phyloP scores from a whole-genome alignment of 2,797 vertebrate species.

The Megalops cyprinoides region DNA sequence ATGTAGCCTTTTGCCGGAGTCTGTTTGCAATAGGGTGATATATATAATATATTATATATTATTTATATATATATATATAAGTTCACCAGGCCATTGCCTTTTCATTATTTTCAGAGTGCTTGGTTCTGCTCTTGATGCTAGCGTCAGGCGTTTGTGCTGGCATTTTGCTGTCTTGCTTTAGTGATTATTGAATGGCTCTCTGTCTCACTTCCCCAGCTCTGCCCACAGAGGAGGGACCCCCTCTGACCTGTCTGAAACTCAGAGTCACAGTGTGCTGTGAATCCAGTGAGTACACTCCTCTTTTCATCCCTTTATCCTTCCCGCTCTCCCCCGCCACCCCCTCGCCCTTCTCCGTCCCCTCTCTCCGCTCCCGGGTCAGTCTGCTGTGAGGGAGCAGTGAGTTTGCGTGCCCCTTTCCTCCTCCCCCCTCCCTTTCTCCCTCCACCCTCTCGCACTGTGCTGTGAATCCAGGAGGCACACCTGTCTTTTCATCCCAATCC shows the following conservation, averaged over 20 bases:
- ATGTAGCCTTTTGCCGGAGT: background rate
- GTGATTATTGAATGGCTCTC: slow-evolving; percentile 49
- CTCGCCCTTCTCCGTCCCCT: background rate
- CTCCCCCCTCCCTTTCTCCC: background rate
- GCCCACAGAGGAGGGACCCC: slow-evolving; percentile 71
- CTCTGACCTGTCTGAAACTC: slow-evolving; percentile 76
- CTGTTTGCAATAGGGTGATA: background rate
- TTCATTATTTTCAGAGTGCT: slow-evolving; percentile 24
- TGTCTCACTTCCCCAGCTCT: slow-evolving; percentile 58
- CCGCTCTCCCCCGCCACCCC: background rate
- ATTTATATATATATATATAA: too few relatives aligned
- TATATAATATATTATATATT: too few relatives aligned
- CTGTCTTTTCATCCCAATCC: background rate
- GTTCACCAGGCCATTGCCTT: slow-evolving; percentile 24
- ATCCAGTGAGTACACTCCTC: slow-evolving; percentile 69
- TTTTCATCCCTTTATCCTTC: slow-evolving; percentile 53
- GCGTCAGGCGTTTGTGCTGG: background rate
- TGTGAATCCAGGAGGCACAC: slow-evolving; percentile 12
- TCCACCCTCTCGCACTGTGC: slow-evolving; percentile 1
- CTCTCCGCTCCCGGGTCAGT: background rate
- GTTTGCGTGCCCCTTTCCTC: background rate
- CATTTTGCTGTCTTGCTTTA: slow-evolving; percentile 44
- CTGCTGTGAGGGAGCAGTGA: background rate
- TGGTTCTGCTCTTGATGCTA: background rate
- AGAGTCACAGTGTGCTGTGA: slow-evolving; percentile 75